Percentiles rank a stretch among this genome's conserved stretches.
phyloP scores from a whole-genome alignment of 2,797 vertebrate genomes.

The Platyrinchus mystaceus region DNA sequence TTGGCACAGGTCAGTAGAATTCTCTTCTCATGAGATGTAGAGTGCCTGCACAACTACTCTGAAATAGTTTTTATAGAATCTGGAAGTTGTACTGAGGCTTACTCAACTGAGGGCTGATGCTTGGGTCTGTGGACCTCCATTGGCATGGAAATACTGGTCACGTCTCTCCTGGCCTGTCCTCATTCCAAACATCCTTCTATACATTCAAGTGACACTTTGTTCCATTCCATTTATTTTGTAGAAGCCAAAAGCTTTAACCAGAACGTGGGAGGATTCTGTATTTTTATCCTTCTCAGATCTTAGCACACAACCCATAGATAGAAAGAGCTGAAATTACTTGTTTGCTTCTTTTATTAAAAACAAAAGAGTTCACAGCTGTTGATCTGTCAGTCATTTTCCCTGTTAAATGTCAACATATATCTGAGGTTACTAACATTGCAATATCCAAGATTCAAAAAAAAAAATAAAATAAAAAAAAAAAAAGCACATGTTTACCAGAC shows the following conservation, averaged over 20 bases:
- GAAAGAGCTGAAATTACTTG: not conserved
- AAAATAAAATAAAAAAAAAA: not conserved
- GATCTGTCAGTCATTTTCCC: not conserved
- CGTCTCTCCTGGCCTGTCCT: not conserved
- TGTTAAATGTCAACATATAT: not conserved
- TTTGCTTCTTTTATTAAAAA: not conserved
- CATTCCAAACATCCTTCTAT: not conserved
- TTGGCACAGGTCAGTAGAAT: not conserved
- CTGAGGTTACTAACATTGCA: not conserved
- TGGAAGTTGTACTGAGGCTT: not conserved
- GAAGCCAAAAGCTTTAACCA: not conserved
- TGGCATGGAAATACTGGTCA: not conserved
- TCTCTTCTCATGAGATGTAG: not conserved
- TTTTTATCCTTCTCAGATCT: constrained; percentile 2
- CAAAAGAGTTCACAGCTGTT: not conserved
- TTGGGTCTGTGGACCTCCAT: not conserved
- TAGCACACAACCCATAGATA: not conserved
- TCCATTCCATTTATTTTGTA: not conserved
- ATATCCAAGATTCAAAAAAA: not conserved
- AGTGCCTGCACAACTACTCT: not conserved
- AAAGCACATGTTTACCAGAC: not conserved
- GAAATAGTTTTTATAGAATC: not conserved
- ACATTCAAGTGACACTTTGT: not conserved
- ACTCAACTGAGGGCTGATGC: not conserved
- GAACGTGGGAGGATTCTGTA: not conserved